A percentile compares a stretch with the other conserved stretches of the same genome.
phyloP scores from a whole-genome alignment of 1,140 invertebrate species.

The Archegozetes longisetosus region DNA sequence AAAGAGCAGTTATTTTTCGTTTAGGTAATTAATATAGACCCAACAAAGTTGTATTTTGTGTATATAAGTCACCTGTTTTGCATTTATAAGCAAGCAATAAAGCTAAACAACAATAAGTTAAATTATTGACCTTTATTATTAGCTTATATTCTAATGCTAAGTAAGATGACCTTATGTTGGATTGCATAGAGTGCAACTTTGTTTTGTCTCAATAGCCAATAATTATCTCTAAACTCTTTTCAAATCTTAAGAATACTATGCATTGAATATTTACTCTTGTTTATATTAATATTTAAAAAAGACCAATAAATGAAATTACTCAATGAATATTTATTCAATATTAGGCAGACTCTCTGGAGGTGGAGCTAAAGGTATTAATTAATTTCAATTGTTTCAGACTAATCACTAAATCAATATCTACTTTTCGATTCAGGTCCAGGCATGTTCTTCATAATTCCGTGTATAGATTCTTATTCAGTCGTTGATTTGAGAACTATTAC shows the following conservation, averaged over 20 bases:
- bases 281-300: slow-evolving; percentile 7
- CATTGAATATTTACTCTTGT: background rate
- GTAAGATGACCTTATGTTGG: too few relatives aligned
- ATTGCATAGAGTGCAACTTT: too few relatives aligned
- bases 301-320: slow-evolving; percentile 11
- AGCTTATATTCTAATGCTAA: too few relatives aligned
- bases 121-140: too few relatives aligned
- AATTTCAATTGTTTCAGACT: background rate
- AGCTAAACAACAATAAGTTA: too few relatives aligned
- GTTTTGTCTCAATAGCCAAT: too few relatives aligned
- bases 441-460: slow-evolving; percentile 38
- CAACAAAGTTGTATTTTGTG: background rate
- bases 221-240: too few relatives aligned
- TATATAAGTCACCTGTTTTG: too few relatives aligned
- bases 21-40: slow-evolving; percentile 14
- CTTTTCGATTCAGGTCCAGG: slow-evolving; percentile 22
- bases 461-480: slow-evolving; percentile 38
- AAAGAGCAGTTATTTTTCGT: slow-evolving; percentile 25
- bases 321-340: background rate
- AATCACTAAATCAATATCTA: background rate
- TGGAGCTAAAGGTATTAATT: slow-evolving; percentile 7
- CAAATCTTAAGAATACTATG: too few relatives aligned
- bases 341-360: slow-evolving; percentile 4
- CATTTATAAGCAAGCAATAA: too few relatives aligned
- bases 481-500: slow-evolving; percentile 41